phyloP scores from a whole-genome alignment of 2,888 invertebrate genomes.

The Melolontha melolontha region DNA sequence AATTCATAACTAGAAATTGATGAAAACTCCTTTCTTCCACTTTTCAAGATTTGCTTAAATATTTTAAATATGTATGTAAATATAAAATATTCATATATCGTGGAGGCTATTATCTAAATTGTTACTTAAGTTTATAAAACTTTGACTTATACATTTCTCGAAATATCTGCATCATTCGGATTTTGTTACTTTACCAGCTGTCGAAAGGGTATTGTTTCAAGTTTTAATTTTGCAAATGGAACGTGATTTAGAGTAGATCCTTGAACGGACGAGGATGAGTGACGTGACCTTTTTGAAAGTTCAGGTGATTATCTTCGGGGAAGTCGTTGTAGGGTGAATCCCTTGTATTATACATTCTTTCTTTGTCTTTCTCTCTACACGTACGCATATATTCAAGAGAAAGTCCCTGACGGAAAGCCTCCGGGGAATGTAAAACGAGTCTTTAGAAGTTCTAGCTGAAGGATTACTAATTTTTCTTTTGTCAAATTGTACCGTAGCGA shows the following conservation, averaged over 20 bases:
- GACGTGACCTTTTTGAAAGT: conserved; percentile 30
- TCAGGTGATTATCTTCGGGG: conserved; percentile 24
- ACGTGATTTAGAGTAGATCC: conserved; percentile 35
- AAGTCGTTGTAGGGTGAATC: conserved; percentile 7
- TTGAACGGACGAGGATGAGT: conserved; percentile 20
- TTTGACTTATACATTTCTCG: neutral
- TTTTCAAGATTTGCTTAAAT: too few relatives aligned
- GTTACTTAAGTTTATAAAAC: too few relatives aligned
- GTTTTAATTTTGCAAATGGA: conserved; percentile 52
- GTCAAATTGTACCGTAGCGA: conserved; percentile 13
- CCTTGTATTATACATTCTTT: neutral
- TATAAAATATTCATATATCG: too few relatives aligned
- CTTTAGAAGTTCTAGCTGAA: conserved; percentile 16
- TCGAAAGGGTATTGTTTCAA: conserved; percentile 18
- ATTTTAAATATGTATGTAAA: too few relatives aligned
- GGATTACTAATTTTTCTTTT: conserved; percentile 36
- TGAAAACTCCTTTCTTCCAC: too few relatives aligned
- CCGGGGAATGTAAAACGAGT: conserved; percentile 10
- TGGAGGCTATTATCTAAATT: too few relatives aligned
- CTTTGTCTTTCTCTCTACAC: conserved; percentile 3
- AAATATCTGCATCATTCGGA: neutral
- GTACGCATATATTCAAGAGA: conserved; percentile 3
- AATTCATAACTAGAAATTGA: too few relatives aligned
- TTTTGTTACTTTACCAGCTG: conserved; percentile 27
- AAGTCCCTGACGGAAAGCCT: conserved; percentile 11